Conservation (phyloP, 2,797 vertebrate genomes). For the Bucorvus abyssinicus region DNA sequence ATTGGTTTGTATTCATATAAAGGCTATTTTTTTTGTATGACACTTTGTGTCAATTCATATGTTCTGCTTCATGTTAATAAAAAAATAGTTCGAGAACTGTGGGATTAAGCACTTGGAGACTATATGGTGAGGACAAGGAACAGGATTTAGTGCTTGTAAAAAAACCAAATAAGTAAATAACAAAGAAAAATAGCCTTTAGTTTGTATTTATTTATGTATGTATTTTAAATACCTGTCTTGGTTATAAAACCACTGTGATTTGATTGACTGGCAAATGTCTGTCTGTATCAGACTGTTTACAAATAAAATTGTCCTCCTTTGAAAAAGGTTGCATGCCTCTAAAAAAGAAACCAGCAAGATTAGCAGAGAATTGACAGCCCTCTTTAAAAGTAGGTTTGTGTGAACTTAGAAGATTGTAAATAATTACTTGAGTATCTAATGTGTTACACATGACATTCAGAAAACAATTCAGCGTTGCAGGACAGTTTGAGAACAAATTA, state of each 20-base stretch:
- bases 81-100: conserved; percentile 8
- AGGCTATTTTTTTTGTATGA: neutral
- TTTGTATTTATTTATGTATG: neutral
- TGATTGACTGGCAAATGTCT: neutral
- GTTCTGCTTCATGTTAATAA: conserved; percentile 63
- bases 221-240: neutral
- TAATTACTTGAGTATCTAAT: neutral
- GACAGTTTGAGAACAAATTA: conserved; percentile 17
- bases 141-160: neutral
- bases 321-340: neutral
- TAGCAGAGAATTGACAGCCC: neutral
- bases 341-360: neutral
- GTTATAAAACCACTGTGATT: neutral
- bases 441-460: conserved; percentile 9
- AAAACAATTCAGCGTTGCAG: neutral
- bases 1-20: neutral
- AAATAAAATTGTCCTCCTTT: neutral
- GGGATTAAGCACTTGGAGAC: neutral
- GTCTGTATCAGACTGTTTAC: neutral
- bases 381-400: neutral
- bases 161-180: neutral
- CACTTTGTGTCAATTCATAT: conserved; percentile 72
- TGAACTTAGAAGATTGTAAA: neutral
- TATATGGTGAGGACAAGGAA: neutral
- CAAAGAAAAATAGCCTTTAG: neutral